These are phyloP conservation scores for Drosophila willistoni DNA, from an alignment of 1,140 invertebrate species.

Conservation along the genomic window DNA sequence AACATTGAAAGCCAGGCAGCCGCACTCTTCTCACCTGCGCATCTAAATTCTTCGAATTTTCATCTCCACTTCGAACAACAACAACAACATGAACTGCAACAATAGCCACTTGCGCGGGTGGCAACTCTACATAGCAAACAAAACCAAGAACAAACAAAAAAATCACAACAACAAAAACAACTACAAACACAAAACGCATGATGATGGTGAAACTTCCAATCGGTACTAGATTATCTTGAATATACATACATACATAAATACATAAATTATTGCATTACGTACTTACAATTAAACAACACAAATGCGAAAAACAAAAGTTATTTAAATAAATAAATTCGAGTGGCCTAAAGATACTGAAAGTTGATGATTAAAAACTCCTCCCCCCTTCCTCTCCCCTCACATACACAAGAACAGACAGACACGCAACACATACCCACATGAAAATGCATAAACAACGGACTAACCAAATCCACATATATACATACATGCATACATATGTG, in stretches of 20 bases:
- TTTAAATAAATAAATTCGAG: slow-evolving; percentile 29
- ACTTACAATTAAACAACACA: slow-evolving; percentile 27
- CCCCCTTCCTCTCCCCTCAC: neutral
- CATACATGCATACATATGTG: neutral
- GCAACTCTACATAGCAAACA: neutral
- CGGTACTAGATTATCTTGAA: slow-evolving; percentile 5
- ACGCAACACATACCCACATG: slow-evolving; percentile 21
- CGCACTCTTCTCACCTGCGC: neutral
- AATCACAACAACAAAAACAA: neutral
- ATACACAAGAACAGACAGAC: slow-evolving; percentile 23
- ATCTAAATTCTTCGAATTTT: slow-evolving; percentile 1
- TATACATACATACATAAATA: slow-evolving; percentile 19
- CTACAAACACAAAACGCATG: neutral
- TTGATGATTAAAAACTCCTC: slow-evolving; percentile 16
- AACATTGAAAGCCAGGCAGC: neutral
- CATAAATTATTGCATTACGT: slow-evolving; percentile 30
- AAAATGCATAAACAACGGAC: slow-evolving; percentile 5
- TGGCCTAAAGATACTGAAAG: slow-evolving; percentile 38
- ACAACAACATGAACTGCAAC: neutral
- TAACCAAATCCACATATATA: slow-evolving; percentile 9
- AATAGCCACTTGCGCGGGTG: neutral
- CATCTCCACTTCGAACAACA: neutral
- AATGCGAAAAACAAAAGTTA: slow-evolving; percentile 8
- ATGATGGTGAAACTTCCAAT: slow-evolving; percentile 6
- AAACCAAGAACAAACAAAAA: too few relatives aligned